These are phyloP conservation scores for Notothenia coriiceps DNA, from an alignment of 2,113 vertebrate genomes.

Conservation along the genomic window DNA sequence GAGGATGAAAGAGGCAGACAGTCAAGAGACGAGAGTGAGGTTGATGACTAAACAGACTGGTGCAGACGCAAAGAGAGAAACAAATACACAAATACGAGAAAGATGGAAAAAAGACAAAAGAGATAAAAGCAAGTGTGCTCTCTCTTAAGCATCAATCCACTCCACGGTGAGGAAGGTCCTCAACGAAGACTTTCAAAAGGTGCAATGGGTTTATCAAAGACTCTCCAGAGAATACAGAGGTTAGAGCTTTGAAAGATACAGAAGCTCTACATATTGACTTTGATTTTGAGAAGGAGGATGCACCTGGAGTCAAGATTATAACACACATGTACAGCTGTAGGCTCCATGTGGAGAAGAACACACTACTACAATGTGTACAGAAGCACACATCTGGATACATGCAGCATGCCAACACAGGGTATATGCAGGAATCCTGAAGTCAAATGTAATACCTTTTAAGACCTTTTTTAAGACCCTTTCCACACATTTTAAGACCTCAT, in stretches of 20 bases:
- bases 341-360: background rate
- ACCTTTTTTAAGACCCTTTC: too few species aligned
- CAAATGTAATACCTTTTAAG: too few species aligned
- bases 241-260: conserved; percentile 44
- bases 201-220: conserved; percentile 60
- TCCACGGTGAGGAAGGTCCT: conserved; percentile 43
- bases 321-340: conserved; percentile 3
- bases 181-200: conserved; percentile 53
- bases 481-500: too few species aligned
- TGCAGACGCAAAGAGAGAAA: conserved; percentile 11
- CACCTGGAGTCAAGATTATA: conserved; percentile 30
- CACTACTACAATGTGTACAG: background rate
- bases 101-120: conserved; percentile 49
- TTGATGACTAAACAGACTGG: conserved; percentile 4
- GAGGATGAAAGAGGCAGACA: conserved; percentile 36
- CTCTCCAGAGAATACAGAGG: conserved; percentile 39
- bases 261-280: conserved; percentile 42
- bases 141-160: conserved; percentile 55
- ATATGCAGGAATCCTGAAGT: too few species aligned
- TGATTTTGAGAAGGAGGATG: conserved; percentile 37
- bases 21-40: conserved; percentile 17
- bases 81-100: conserved; percentile 19
- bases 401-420: background rate
- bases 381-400: background rate
- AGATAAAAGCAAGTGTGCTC: conserved; percentile 66